Conservation (phyloP, 1,140 invertebrate genomes). For the Drosophila sulfurigaster region DNA sequence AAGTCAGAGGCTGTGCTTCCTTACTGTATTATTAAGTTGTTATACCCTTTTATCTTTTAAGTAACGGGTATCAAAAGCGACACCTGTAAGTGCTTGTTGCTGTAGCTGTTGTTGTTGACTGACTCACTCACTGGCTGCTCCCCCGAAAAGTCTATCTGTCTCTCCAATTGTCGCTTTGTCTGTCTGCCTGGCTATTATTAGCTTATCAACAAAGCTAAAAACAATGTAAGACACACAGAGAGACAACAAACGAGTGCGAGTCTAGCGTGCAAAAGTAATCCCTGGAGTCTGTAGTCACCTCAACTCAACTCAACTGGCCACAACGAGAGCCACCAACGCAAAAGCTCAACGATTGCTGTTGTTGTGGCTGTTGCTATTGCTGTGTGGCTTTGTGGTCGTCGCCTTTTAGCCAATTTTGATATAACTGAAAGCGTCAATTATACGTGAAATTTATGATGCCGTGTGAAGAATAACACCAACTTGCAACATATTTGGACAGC, state of each 20-base stretch:
- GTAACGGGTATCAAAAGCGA: constrained; percentile 22
- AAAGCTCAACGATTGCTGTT: constrained; percentile 31
- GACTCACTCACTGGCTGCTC: constrained; percentile 17
- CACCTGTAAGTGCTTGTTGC: constrained; percentile 55
- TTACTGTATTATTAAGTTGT: too few relatives aligned
- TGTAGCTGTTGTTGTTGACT: constrained; percentile 22
- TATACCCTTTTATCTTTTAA: too few relatives aligned
- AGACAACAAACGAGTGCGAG: constrained; percentile 23
- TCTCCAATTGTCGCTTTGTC: constrained; percentile 4
- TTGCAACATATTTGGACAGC: constrained; percentile 83
- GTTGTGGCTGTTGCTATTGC: constrained; percentile 14
- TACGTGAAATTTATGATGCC: constrained; percentile 84
- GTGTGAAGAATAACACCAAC: constrained; percentile 84
- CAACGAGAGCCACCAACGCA: constrained; percentile 72
- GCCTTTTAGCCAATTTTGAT: constrained; percentile 82
- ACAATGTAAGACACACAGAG: constrained; percentile 71
- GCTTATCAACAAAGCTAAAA: constrained; percentile 60
- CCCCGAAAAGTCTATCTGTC: background rate
- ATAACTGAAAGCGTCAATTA: constrained; percentile 84
- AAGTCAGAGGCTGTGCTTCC: too few relatives aligned
- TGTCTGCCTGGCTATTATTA: constrained; percentile 49
- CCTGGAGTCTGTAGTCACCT: constrained; percentile 31
- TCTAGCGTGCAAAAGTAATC: constrained; percentile 41
- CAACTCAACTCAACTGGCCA: constrained; percentile 29
- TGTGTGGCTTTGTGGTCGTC: constrained; percentile 41